Evolutionary conservation across 2,113 vertebrate genomes (phyloP), one percentile per base, ranked within the genome.

Genomic region (Acinonyx jubatus): DNA sequence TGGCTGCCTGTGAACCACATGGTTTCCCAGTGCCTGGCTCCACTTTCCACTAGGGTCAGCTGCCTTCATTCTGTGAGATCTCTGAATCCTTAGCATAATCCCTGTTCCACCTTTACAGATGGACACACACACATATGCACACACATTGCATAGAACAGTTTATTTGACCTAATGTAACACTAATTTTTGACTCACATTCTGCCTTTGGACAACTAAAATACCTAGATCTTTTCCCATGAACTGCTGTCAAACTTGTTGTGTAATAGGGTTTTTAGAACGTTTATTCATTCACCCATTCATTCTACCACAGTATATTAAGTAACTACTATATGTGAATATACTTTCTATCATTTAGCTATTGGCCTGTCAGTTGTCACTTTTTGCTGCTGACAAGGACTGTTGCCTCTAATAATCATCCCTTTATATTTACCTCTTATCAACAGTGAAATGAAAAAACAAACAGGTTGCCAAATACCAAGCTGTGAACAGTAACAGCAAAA

Each of bases 391-490:
- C 36, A 29, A 69, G 29, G 52, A 90, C 21, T 1, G 4, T 61
- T 65, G 8, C 85, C 55, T 94, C 50, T 83, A 57, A 89, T 52
- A 61, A 33, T 57, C 23, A 87, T 87, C n/a, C 65, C 19, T 95
- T 95, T 93, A 73, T 73, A 41, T 89, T 96, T 89, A 80, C 23
- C 88, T 96, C 63, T 84, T 69, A 87, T 50, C 6, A 31, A 36
- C 25, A 91, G 9, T 55, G 29, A 57, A 91, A 69, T 91, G 33
- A 78, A 94, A 94, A 94, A 84, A 52, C 31, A 87, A 91, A 25
- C n/a, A 82, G 68, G 10, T 79, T 86, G 73, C 87, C 36, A 78
- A 73, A 83, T 76, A 13, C 18, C 2, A 41, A 82, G 74, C 25
- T 1, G 0, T 41, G 41, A 97, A 29, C 68, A 95, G 38, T 23